A percentile compares a stretch with the other conserved stretches of the same genome.
phyloP scores from a whole-genome alignment of 2,113 vertebrate genomes.

The Geococcyx californianus region DNA sequence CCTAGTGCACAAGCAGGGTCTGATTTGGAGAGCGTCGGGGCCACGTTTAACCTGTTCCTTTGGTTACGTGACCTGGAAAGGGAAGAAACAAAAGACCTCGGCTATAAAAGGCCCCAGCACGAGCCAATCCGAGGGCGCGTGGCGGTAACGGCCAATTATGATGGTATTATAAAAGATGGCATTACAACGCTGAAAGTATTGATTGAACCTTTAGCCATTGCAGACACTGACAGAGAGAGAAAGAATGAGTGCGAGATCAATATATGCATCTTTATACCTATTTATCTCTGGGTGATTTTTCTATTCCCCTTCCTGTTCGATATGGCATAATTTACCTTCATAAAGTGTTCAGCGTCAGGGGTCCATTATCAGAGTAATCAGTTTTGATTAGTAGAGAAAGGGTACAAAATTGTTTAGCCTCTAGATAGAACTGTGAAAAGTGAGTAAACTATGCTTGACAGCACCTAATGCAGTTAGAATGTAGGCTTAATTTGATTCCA shows the following conservation, averaged over 20 bases:
- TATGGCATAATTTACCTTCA: conserved; percentile 76
- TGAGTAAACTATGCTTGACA: conserved; percentile 78
- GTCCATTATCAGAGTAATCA: conserved; percentile 76
- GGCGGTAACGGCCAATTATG: conserved; percentile 79
- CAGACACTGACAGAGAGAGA: conserved; percentile 75
- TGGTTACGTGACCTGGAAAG: background rate
- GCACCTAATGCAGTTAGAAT: conserved; percentile 83
- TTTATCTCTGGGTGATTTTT: conserved; percentile 73
- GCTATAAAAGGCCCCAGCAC: background rate
- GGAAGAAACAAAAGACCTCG: background rate
- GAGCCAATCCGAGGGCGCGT: conserved; percentile 64
- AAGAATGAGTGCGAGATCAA: conserved; percentile 56
- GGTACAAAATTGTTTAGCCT: conserved; percentile 77
- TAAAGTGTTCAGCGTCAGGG: conserved; percentile 71
- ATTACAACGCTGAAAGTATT: conserved; percentile 79
- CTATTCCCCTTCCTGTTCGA: conserved; percentile 74
- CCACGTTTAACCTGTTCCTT: background rate
- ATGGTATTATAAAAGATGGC: conserved; percentile 80
- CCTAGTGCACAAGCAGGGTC: background rate
- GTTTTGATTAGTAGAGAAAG: conserved; percentile 78
- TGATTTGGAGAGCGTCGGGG: background rate
- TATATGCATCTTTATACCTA: conserved; percentile 73
- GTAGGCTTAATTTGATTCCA: conserved; percentile 90
- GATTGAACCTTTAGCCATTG: conserved; percentile 84
- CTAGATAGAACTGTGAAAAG: conserved; percentile 78